phyloP scores from a whole-genome alignment of 2,113 vertebrate species.

The Apeltes quadracus region DNA sequence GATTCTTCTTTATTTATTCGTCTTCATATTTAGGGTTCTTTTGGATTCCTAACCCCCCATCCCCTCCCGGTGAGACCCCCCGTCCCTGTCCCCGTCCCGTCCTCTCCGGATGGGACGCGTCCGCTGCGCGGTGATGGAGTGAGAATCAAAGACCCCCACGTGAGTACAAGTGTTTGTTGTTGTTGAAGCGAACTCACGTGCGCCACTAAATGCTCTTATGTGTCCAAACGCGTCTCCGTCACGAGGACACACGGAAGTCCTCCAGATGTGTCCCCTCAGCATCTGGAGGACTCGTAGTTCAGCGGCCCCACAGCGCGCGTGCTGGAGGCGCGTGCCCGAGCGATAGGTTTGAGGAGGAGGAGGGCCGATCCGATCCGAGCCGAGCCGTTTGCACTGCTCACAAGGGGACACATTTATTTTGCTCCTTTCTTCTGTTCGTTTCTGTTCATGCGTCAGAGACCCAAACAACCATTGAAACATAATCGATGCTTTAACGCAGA shows the following conservation, averaged over 20 bases:
- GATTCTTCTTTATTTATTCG: not conserved
- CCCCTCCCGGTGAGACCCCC: constrained; percentile 2
- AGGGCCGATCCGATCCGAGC: too few relatives aligned
- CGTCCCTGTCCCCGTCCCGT: constrained; percentile 30
- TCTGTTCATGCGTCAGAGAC: not conserved
- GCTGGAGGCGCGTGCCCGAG: not conserved
- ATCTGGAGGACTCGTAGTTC: too few relatives aligned
- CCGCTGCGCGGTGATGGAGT: constrained; percentile 47
- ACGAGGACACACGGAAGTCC: too few relatives aligned
- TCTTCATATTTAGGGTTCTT: not conserved
- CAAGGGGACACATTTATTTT: not conserved
- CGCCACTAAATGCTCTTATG: too few relatives aligned
- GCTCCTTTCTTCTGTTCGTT: not conserved
- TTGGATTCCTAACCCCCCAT: not conserved
- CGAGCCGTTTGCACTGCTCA: constrained; percentile 48
- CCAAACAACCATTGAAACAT: not conserved
- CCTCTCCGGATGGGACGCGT: constrained; percentile 30
- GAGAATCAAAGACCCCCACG: not conserved
- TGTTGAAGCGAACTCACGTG: not conserved
- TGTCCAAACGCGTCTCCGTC: too few relatives aligned
- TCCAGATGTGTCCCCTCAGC: too few relatives aligned
- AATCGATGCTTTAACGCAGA: not conserved
- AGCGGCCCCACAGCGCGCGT: too few relatives aligned
- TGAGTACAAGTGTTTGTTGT: not conserved
- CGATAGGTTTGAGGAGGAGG: too few relatives aligned